Evolutionary conservation across 2,113 vertebrate species (phyloP).

Genomic region (Otocyon megalotis): DNA sequence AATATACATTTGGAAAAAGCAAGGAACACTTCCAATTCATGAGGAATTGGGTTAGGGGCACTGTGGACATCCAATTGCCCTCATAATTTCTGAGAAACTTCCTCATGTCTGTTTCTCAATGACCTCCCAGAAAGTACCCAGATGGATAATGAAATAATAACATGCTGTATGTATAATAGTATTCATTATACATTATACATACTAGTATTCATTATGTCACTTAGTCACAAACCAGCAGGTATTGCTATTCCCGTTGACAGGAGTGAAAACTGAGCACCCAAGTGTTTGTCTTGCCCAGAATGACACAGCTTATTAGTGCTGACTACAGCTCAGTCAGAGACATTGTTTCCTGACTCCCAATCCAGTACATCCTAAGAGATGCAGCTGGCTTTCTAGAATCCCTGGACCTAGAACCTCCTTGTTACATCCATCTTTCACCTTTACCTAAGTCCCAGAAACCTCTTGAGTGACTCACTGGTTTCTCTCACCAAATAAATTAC

Average conservation of each 20-base stretch:
- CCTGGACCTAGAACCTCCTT: neutral
- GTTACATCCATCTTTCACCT: neutral
- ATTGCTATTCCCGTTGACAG: neutral
- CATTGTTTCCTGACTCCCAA: neutral
- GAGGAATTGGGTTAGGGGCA: neutral
- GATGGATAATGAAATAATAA: neutral
- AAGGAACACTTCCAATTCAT: neutral
- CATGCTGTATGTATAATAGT: rapidly evolving
- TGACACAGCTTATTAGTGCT: neutral
- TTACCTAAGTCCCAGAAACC: neutral
- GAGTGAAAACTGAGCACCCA: neutral
- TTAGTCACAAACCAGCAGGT: neutral
- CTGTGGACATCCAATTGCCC: too few relatives aligned
- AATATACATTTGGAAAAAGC: neutral
- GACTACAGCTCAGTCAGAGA: rapidly evolving
- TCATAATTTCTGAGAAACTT: neutral
- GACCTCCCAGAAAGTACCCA: neutral
- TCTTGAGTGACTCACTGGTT: neutral
- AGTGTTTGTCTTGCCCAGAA: neutral
- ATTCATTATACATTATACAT: too few relatives aligned
- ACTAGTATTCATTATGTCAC: rapidly evolving
- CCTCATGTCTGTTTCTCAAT: neutral
- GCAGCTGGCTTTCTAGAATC: neutral
- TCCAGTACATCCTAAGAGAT: neutral
- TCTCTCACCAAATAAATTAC: neutral